Conservation (phyloP, 2,888 invertebrate genomes). For the Brachynemurus nebulosus region DNA sequence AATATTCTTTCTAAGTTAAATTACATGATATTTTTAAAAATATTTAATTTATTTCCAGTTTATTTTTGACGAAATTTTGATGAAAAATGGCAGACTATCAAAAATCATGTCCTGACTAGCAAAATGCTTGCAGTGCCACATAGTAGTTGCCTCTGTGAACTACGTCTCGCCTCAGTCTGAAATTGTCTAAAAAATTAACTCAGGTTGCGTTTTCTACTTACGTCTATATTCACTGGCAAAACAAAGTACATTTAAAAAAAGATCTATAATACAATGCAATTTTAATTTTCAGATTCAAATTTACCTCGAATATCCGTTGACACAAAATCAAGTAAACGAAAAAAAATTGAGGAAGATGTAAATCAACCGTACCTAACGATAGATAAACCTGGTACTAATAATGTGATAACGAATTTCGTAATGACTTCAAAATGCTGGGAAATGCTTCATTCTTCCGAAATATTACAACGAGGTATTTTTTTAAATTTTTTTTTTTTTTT, state of each 20-base stretch:
- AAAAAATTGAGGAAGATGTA: slow-evolving; percentile 46
- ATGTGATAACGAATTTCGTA: slow-evolving; percentile 52
- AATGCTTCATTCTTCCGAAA: slow-evolving; percentile 59
- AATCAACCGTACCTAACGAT: slow-evolving; percentile 35
- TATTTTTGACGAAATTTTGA: no score
- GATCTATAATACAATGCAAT: slow-evolving; percentile 23
- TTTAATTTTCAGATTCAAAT: slow-evolving; percentile 38
- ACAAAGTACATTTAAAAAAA: not conserved
- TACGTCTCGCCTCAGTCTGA: no score
- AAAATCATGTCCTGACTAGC: no score
- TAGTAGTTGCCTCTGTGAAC: no score
- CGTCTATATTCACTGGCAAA: no score
- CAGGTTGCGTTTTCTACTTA: no score
- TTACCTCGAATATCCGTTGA: slow-evolving; percentile 29
- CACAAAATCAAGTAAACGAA: slow-evolving; percentile 42
- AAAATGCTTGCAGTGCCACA: no score
- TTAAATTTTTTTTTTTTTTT: slow-evolving; percentile 8
- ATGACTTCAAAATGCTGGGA: slow-evolving; percentile 82
- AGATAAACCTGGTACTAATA: slow-evolving; percentile 44
- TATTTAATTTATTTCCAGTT: no score
- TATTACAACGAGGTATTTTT: slow-evolving; percentile 42
- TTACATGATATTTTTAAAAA: no score
- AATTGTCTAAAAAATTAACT: no score
- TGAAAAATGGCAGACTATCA: no score
- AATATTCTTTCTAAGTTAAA: no score